These are phyloP conservation scores for Sesamia inferens DNA, from an alignment of 2,888 invertebrate genomes.

Conservation along the genomic window DNA sequence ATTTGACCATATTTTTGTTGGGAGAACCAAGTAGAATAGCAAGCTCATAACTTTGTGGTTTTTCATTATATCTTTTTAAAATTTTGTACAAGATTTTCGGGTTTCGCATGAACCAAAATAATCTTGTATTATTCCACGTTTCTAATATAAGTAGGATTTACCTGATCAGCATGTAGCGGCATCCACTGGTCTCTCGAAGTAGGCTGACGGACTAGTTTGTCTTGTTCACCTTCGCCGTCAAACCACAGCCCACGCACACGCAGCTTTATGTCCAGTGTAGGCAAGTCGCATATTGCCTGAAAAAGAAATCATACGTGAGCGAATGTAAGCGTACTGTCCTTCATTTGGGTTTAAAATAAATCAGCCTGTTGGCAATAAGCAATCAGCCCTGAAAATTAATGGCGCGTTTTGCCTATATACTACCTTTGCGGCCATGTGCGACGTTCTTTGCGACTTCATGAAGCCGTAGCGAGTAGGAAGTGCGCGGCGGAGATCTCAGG, in stretches of 20 bases:
- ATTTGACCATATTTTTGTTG: too few species aligned
- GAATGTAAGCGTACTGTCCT: background rate
- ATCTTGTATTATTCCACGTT: too few species aligned
- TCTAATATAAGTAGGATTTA: constrained; percentile 56
- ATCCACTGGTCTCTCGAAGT: constrained; percentile 87
- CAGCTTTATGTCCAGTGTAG: constrained; percentile 90
- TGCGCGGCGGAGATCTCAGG: constrained; percentile 87
- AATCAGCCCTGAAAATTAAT: too few species aligned
- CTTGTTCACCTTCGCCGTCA: constrained; percentile 81
- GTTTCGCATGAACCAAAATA: too few species aligned
- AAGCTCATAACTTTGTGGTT: too few species aligned
- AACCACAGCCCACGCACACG: constrained; percentile 90
- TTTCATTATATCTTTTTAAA: too few species aligned
- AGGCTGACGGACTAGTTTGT: constrained; percentile 79
- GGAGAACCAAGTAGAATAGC: too few species aligned
- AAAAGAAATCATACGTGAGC: constrained; percentile 9
- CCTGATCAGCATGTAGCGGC: constrained; percentile 91
- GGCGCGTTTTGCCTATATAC: too few species aligned
- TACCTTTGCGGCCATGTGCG: too few species aligned
- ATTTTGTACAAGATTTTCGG: too few species aligned
- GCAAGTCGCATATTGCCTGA: constrained; percentile 91
- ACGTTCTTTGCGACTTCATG: constrained; percentile 67
- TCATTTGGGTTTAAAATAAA: background rate
- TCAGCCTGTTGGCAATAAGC: background rate
- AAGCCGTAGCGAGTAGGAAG: constrained; percentile 91